A percentile compares a stretch with the other conserved stretches of the same genome.
Conservation (phyloP, 2,113 vertebrate species). For the Chaetorhynchus papuensis region DNA sequence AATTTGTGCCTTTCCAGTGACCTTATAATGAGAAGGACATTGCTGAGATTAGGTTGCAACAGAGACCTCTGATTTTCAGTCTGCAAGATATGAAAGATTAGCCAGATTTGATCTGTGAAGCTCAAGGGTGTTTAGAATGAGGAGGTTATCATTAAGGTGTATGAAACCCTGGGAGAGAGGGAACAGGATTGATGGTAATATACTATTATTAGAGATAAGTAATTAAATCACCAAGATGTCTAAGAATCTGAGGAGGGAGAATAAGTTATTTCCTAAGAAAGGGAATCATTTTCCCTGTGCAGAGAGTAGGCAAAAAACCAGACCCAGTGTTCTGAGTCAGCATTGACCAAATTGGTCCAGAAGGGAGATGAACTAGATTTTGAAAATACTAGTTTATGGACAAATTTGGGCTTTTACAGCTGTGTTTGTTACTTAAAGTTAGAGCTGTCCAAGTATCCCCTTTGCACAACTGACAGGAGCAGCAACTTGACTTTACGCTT, state of each 20-base stretch:
- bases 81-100: slow-evolving; percentile 19
- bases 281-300: neutral
- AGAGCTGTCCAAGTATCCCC: neutral
- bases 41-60: neutral
- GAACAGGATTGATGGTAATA: neutral
- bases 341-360: neutral
- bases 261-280: neutral
- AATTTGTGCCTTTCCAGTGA: neutral
- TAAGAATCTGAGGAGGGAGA: neutral
- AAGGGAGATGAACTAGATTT: neutral
- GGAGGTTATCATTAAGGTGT: neutral
- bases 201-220: neutral
- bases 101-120: neutral
- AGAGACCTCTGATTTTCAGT: neutral
- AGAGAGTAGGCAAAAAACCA: neutral
- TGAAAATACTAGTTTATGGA: neutral
- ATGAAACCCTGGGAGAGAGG: neutral
- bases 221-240: neutral
- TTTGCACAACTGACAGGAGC: neutral
- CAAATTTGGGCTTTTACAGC: neutral
- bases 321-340: neutral
- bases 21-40: neutral
- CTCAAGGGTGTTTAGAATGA: neutral
- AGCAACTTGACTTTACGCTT: neutral
- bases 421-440: neutral